A percentile compares a stretch with the other conserved stretches of the same genome.
phyloP scores from a whole-genome alignment of 2,888 invertebrate genomes.

The Drosophila subsilvestris region DNA sequence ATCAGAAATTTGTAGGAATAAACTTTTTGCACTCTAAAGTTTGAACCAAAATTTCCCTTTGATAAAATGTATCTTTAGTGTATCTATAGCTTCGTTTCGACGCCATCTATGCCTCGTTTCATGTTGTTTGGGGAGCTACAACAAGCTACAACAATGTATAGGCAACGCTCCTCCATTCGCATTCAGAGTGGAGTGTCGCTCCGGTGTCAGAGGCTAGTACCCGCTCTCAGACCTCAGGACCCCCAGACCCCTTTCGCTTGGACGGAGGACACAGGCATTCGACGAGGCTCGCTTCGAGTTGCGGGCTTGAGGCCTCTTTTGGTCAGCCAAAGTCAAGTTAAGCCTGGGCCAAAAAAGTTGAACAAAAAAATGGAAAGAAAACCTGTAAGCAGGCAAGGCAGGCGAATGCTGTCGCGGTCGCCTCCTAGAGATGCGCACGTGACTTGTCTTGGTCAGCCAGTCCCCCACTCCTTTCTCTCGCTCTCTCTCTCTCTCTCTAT shows the following conservation, averaged over 20 bases:
- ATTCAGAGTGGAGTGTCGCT: conserved; percentile 64
- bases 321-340: conserved; percentile 51
- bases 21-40: too few species aligned
- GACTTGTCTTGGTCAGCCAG: conserved; percentile 52
- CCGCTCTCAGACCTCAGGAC: conserved; percentile 46
- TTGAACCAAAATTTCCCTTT: conserved; percentile 4
- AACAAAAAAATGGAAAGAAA: conserved; percentile 43
- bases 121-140: conserved; percentile 37
- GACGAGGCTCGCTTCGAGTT: conserved; percentile 18
- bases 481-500: conserved; percentile 11
- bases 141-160: conserved; percentile 65
- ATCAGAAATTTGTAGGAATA: too few species aligned
- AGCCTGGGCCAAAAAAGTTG: conserved; percentile 42
- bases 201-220: conserved; percentile 72
- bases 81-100: background rate
- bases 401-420: conserved; percentile 40
- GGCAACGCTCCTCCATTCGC: conserved; percentile 50
- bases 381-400: conserved; percentile 63
- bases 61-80: background rate
- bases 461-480: background rate
- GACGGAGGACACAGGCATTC: background rate
- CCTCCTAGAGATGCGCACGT: conserved; percentile 68
- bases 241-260: conserved; percentile 25
- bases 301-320: conserved; percentile 37
- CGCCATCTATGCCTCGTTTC: background rate